Evolutionary conservation across 2,888 invertebrate species (phyloP), one percentile per base, ranked within the genome.

Genomic region (Dasysyrphus tricinctus): DNA sequence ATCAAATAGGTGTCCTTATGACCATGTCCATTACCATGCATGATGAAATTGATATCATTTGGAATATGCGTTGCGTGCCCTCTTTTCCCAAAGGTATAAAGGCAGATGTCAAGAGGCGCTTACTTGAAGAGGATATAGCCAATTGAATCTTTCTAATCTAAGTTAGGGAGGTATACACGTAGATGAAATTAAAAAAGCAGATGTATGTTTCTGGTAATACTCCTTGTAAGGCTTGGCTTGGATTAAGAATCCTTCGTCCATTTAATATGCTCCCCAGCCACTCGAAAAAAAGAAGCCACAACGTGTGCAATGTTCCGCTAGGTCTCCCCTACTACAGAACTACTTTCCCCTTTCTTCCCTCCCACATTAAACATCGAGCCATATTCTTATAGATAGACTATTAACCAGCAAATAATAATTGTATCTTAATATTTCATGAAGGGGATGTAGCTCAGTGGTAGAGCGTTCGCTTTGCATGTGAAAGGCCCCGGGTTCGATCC

Each of bases 381-480:
- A n/a, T n/a, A n/a, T n/a, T n/a, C n/a, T n/a, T n/a, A n/a, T n/a
- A n/a, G n/a, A n/a, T n/a, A n/a, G n/a, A n/a, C n/a, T n/a, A n/a
- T n/a, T n/a, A n/a, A n/a, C n/a, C n/a, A n/a, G n/a, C n/a, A n/a
- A n/a, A n/a, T n/a, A n/a, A n/a, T n/a, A n/a, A n/a, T n/a, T n/a
- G 32, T 32, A 32, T 5, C 32, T 32, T 32, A 4, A 32, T 32
- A 32, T 32, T 32, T 32, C 5, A 4, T 32, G 3, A 32, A 32
- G 89, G 32, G 89, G 90, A 88, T 89, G 90, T 89, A 89, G 89
- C 89, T 90, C 89, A 89, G 89, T 88, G 89, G 89, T 88, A 89
- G 89, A 90, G 90, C 89, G 89, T 89, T 90, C 90, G 89, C 84
- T 89, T 90, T 89, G 89, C 88, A 89, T 89, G 88, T 89, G 89